Evolutionary conservation across 1,140 invertebrate species (phyloP), one percentile per base, ranked within the genome.

Genomic region (Mamestra configurata): DNA sequence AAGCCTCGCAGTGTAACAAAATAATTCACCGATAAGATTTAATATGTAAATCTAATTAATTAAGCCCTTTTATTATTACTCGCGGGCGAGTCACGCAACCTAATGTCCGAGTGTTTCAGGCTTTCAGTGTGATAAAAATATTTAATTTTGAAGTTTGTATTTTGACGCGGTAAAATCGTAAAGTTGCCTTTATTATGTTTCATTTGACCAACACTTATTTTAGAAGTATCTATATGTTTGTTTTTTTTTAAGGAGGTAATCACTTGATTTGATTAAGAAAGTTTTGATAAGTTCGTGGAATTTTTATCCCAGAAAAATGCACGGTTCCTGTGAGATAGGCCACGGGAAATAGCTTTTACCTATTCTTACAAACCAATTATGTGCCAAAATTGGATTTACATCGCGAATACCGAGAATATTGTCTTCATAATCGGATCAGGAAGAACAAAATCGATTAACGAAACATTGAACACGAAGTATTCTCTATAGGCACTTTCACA

Each of bases 21-120:
- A 37, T 61, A 61, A 46, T 49, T 37, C 35, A 24, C 66, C 22
- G 66, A 70, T 70, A 70, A 70, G 20, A 70, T 70, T 49, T 49
- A 70, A 4, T 49, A 46, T 27, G 66, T 46, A 46, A 70, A 70
- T 49, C 66, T 70, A 70, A 70, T 70, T 70, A 70, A 70, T 70
- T 70, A 46, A 27, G 66, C 66, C 66, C 40, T 70, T 70, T 70
- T 49, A 40, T 49, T 15, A 49, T 49, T 49, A 49, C 15, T n/a
- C 13, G 15, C 43, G 0, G 43, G 43, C 43, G 13, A n/a, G 43
- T 49, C 43, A 49, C 43, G 43, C 43, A 49, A 49, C 43, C 13
- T 20, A 68, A 64, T 18, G 59, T 64, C 18, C 59, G 40, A 40
- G 31, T 20, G 13, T 35, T 61, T 61, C 1, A 61, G 6, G 59